Evolutionary conservation across 1,140 invertebrate genomes (phyloP).

Genomic region (Penaeus japonicus): DNA sequence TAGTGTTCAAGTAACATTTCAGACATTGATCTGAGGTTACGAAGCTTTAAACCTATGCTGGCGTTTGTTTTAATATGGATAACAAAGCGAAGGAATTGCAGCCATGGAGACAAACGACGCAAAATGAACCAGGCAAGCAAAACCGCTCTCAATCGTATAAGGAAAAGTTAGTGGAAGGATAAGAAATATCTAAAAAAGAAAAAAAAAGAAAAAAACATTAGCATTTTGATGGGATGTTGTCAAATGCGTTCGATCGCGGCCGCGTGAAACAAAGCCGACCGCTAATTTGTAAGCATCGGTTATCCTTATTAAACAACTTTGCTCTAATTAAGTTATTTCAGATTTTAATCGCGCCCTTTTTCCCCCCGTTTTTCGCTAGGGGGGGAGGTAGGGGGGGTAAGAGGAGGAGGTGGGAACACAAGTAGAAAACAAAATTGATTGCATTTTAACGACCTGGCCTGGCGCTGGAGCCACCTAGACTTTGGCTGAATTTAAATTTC

Average conservation of each 20-base stretch:
- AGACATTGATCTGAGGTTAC: no score
- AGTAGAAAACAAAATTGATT: conserved; percentile 53
- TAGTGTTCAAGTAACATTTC: no score
- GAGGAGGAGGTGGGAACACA: conserved; percentile 7
- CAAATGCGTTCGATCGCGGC: background rate
- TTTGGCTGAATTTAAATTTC: conserved; percentile 41
- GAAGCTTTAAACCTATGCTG: no score
- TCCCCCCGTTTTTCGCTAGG: background rate
- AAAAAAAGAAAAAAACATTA: background rate
- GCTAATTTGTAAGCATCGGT: conserved; percentile 46
- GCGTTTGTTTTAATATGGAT: no score
- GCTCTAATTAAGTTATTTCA: conserved; percentile 48
- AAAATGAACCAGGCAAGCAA: no score
- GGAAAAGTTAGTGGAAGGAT: no score
- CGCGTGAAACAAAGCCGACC: conserved; percentile 37
- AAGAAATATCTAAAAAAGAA: no score
- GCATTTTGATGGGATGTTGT: conserved; percentile 32
- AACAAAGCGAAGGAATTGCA: no score
- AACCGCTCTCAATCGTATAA: no score
- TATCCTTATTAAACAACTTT: conserved; percentile 44
- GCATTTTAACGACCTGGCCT: conserved; percentile 51
- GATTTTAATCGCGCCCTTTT: conserved; percentile 35
- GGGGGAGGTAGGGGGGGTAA: background rate
- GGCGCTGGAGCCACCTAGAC: background rate
- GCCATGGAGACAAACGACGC: no score